Evolutionary conservation across 2,113 vertebrate species (phyloP), one percentile per base, ranked within the genome.

Genomic region (Psilopogon haemacephalus): DNA sequence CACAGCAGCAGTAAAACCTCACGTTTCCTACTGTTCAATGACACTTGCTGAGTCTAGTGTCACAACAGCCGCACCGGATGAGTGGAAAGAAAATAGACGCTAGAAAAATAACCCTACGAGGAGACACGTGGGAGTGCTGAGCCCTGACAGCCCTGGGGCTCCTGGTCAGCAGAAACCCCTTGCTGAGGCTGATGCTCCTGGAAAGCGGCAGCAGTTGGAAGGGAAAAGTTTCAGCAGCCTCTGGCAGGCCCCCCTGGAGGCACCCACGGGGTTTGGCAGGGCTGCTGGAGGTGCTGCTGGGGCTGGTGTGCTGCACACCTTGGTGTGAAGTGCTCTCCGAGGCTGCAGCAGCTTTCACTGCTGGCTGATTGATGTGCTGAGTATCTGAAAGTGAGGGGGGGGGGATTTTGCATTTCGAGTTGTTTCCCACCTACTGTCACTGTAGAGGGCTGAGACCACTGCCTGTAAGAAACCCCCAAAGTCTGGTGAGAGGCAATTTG

Each of bases 41-140:
- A 38, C 55, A 75, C 50, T 90, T 85, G 95, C 89, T 96, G 91
- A 92, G 95, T 86, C 73, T 16, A 24, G 52, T 91, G 95, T 95
- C 95, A 96, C 91, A 95, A 92, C 96, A 92, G 48, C 60, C 4
- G 46, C 44, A 82, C 94, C 82, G 84, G 91, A 94, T 95, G 94
- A 96, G 81, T 52, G 87, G 82, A 56, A 67, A 79, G 72, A 75
- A 65, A 88, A 89, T 3, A 89, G 89, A 84, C 5, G 74, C 32
- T 69, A 70, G 91, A 89, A 95, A 95, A 94, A 92, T 64, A 93
- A 89, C 83, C 58, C 16, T 44, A 76, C 1, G 3, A 59, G 80
- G 80, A 89, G 92, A 4, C 94, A 86, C 11, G 14, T 88, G 93
- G 74, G 86, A 73, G 70, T 19, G 56, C 64, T 1, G 64, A 80